A percentile compares a stretch with the other conserved stretches of the same genome.
Evolutionary conservation across 2,113 vertebrate species (phyloP).

Genomic region (Hepsetus odoe): DNA sequence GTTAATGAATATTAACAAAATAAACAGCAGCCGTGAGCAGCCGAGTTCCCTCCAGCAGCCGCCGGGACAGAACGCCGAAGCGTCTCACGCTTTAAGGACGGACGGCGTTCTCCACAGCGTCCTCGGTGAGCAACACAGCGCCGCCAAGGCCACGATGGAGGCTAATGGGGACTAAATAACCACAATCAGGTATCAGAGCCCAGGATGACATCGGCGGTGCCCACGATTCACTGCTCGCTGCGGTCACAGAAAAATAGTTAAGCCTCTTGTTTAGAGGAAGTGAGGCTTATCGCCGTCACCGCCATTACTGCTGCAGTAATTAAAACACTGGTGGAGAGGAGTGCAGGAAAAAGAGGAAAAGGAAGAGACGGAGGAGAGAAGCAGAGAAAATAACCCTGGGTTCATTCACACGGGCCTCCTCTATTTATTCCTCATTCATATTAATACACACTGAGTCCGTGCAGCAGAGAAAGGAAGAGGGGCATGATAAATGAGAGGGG

Average conservation of each 20-base stretch:
- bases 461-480: neutral
- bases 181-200: slow-evolving; percentile 38
- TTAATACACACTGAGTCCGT: slow-evolving; percentile 43
- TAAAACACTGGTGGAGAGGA: slow-evolving; percentile 47
- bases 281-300: slow-evolving; percentile 64
- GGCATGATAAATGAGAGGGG: slow-evolving; percentile 8
- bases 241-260: slow-evolving; percentile 53
- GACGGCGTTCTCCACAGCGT: slow-evolving; percentile 33
- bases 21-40: too few species aligned
- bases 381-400: neutral
- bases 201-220: slow-evolving; percentile 61
- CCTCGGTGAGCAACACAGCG: neutral
- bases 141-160: neutral
- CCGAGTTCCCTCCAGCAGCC: too few species aligned
- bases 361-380: slow-evolving; percentile 41
- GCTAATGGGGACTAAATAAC: slow-evolving; percentile 26
- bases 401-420: slow-evolving; percentile 13
- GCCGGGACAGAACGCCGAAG: neutral
- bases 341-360: neutral
- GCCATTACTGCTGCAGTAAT: slow-evolving; percentile 66
- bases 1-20: too few species aligned
- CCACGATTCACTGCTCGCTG: slow-evolving; percentile 51
- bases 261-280: slow-evolving; percentile 51
- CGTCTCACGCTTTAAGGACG: neutral
- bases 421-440: slow-evolving; percentile 57